Evolutionary conservation across 2,888 invertebrate genomes (phyloP).

Genomic region (Julus scanicus): DNA sequence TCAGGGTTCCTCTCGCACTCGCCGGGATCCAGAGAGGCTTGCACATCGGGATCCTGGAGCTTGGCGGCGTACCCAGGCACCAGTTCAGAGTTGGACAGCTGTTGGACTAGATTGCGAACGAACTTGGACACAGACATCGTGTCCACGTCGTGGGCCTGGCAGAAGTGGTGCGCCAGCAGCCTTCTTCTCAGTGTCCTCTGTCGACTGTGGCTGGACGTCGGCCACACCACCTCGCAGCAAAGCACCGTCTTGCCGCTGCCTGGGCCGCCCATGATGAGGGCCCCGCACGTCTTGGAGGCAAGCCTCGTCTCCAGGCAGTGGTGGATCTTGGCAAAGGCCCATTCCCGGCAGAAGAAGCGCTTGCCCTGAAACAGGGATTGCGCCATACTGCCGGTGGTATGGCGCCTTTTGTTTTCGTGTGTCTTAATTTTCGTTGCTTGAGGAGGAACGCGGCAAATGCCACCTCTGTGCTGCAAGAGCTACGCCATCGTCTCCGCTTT

Average conservation of each 20-base stretch:
- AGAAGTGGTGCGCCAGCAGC: constrained; percentile 86
- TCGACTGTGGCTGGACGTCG: constrained; percentile 61
- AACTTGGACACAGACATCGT: constrained; percentile 87
- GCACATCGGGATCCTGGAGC: constrained; percentile 80
- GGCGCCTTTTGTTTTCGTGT: not conserved
- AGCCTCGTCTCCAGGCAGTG: constrained; percentile 91
- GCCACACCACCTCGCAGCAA: constrained; percentile 76
- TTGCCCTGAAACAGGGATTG: constrained; percentile 68
- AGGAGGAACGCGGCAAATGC: not conserved
- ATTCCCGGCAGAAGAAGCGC: constrained; percentile 90
- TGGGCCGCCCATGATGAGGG: constrained; percentile 88
- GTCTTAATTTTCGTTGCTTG: constrained; percentile 2
- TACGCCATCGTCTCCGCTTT: too few species aligned
- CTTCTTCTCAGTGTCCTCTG: constrained; percentile 72
- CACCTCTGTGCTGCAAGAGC: not conserved
- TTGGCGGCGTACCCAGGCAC: constrained; percentile 78
- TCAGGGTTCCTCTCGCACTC: constrained; percentile 89
- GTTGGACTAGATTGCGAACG: constrained; percentile 84
- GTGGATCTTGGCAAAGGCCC: constrained; percentile 93
- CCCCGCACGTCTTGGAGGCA: constrained; percentile 79
- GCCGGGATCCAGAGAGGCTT: constrained; percentile 80
- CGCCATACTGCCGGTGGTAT: constrained; percentile 61
- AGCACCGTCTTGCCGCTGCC: constrained; percentile 96
- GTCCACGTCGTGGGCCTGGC: constrained; percentile 80
- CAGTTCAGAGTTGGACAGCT: constrained; percentile 73